Evolutionary conservation across 30 jellyfish, hydroid and myxozoan species (phyloP), one percentile per base, ranked within the genome.

Genomic region (Haliclystus octoradiatus): DNA sequence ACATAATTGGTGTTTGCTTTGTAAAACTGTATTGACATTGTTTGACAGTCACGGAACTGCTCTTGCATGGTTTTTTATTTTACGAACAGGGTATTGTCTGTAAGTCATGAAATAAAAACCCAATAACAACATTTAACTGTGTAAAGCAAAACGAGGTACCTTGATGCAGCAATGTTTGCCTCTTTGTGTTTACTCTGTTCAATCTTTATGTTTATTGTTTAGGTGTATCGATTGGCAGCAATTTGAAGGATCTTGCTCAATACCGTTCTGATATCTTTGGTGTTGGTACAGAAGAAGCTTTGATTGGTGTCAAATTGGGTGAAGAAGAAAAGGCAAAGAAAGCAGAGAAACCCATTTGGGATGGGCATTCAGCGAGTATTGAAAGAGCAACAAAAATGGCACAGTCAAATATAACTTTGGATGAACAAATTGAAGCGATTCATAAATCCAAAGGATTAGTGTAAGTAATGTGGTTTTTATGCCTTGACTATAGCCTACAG

Each of bases 181-280:
- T n/a, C n/a, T n/a, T n/a, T n/a, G n/a, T n/a, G n/a, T n/a, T n/a
- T n/a, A n/a, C n/a, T n/a, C n/a, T n/a, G n/a, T n/a, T n/a, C n/a
- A n/a, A n/a, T n/a, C n/a, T n/a, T n/a, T n/a, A n/a, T n/a, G n/a
- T n/a, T n/a, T n/a, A 15, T 52, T 1, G 49, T 15, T 13, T 47
- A 87, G 97, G 97, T 61, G 97, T 84, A 2, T 92, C 95, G 25
- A 92, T 91, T 64, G 95, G 94, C 23, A 76, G 85, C 71, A 78
- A 85, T 23, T 61, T 91, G 74, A 91, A 91, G 46, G 94, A 91
- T 27, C 92, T 91, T 52, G 99, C 99, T 1, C 95, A 77, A 61
- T 73, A 85, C 30, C 99, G 99, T 77, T 92, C 99, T 30, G 99
- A 91, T 77, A 91, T 91, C 69, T 91, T 91, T 62, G 99, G 99